These are phyloP conservation scores for Octopus sinensis DNA, from an alignment of 1,140 invertebrate genomes.

Conservation along the genomic window DNA sequence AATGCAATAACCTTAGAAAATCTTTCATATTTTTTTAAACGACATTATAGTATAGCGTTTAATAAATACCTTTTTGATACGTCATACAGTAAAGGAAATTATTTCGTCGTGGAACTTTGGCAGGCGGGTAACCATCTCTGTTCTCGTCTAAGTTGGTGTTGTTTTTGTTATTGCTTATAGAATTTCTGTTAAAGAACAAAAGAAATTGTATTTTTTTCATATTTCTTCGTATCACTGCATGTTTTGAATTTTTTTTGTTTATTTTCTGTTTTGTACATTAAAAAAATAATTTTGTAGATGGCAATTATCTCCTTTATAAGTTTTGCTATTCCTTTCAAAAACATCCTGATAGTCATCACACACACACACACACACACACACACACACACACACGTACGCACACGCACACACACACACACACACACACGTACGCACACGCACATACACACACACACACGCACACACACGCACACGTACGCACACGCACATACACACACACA, in stretches of 20 bases:
- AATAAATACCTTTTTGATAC: neutral
- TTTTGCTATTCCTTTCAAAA: no score
- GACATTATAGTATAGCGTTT: neutral
- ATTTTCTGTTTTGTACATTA: no score
- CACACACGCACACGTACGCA: neutral
- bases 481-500: no score
- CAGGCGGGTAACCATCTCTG: neutral
- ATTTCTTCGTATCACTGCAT: no score
- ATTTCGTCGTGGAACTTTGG: slow-evolving; percentile 1
- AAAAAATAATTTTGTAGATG: no score
- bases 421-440: neutral
- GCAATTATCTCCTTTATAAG: no score
- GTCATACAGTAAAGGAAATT: slow-evolving; percentile 5
- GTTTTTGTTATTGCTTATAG: neutral
- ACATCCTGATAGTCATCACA: no score
- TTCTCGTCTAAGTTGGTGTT: neutral
- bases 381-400: no score
- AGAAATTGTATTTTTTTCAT: neutral
- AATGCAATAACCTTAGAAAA: no score
- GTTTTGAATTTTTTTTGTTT: no score
- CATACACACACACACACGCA: neutral
- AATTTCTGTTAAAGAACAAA: neutral
- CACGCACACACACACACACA: neutral
- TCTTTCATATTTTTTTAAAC: neutral
- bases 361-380: no score